Evolutionary conservation across 2,797 vertebrate species (phyloP), one percentile per base, ranked within the genome.

Genomic region (Philypnodon macrostomus): DNA sequence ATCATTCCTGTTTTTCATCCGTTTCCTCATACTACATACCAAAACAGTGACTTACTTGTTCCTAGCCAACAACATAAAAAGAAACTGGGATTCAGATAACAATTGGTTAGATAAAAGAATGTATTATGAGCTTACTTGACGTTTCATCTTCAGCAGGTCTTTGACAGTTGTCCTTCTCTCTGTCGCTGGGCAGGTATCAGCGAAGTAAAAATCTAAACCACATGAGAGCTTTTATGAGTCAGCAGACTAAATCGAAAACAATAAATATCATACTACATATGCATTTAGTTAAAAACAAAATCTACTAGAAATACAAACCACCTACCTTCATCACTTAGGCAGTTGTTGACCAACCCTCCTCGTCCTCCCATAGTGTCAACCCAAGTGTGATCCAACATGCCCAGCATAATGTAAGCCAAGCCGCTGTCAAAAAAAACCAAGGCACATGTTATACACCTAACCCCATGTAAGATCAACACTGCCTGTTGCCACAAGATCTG

Each of bases 71-170:
- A n/a, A n/a, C n/a, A n/a, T n/a, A n/a, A n/a, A n/a, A n/a, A n/a
- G n/a, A n/a, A n/a, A n/a, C n/a, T n/a, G n/a, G n/a, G n/a, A n/a
- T n/a, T n/a, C n/a, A n/a, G n/a, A n/a, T n/a, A n/a, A n/a, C n/a
- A n/a, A n/a, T n/a, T n/a, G n/a, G n/a, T n/a, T n/a, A n/a, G n/a
- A n/a, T n/a, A n/a, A n/a, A n/a, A n/a, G n/a, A n/a, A n/a, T n/a
- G n/a, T n/a, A n/a, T n/a, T 0, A 1, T 16, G 7, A 39, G 27
- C 35, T 17, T 1, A 73, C 68, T 45, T 61, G 57, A 0, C 73
- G 72, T 47, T 32, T 73, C 39, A 69, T 50, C 48, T 45, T 10
- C 0, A 85, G 53, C 24, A 85, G 63, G 1, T 85, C 67, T 37
- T 73, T 85, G 21, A 84, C 77, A 0, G 78, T 81, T 39, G 21